Percentiles rank a stretch among this genome's conserved stretches.
phyloP scores from a whole-genome alignment of 2,888 invertebrate genomes.

The Galerucella calmariensis region DNA sequence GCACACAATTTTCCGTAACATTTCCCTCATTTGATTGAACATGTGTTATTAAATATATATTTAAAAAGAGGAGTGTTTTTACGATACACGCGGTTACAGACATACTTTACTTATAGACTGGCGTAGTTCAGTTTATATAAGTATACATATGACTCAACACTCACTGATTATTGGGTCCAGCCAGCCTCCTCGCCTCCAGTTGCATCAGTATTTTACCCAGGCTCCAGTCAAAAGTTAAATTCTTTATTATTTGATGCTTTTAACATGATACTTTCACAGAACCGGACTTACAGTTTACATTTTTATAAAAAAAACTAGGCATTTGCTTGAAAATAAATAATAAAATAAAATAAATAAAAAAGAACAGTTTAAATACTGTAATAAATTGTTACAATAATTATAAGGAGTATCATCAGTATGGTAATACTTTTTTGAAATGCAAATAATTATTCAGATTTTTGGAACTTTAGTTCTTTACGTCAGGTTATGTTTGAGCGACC shows the following conservation, averaged over 20 bases:
- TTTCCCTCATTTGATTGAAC: conserved; percentile 42
- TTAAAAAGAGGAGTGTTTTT: conserved; percentile 27
- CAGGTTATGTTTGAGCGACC: too few relatives aligned
- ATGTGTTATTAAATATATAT: conserved; percentile 32
- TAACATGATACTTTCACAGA: neutral
- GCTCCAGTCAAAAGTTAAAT: conserved; percentile 9
- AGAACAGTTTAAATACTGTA: too few relatives aligned
- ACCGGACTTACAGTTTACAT: neutral
- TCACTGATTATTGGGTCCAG: conserved; percentile 14
- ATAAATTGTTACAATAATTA: too few relatives aligned
- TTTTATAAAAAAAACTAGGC: neutral
- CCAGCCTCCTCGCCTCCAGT: conserved; percentile 1
- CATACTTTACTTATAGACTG: conserved; percentile 31
- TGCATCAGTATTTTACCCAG: conserved; percentile 5
- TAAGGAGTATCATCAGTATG: too few relatives aligned
- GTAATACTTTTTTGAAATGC: too few relatives aligned
- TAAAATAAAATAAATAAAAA: too few relatives aligned
- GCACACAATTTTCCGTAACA: conserved; percentile 51
- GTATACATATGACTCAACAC: conserved; percentile 13
- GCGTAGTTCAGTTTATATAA: neutral
- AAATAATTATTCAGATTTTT: too few relatives aligned
- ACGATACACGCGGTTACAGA: conserved; percentile 34
- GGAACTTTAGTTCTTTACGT: too few relatives aligned
- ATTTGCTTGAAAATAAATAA: too few relatives aligned
- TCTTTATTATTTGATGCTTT: conserved; percentile 4